Conservation (phyloP, 2,888 invertebrate genomes). For the Platycheirus albimanus region DNA sequence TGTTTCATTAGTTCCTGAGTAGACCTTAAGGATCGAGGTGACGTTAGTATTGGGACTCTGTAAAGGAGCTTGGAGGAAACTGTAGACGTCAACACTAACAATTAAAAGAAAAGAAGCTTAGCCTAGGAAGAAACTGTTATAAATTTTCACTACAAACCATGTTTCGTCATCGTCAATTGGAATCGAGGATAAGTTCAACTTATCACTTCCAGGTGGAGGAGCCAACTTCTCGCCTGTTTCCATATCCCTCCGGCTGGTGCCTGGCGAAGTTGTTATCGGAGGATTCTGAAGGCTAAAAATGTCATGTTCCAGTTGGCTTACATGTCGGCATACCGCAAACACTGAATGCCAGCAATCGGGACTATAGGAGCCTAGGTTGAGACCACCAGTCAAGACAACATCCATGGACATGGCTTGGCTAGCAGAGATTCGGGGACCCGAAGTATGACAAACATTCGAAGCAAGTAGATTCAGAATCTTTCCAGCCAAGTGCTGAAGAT, state of each 20-base stretch:
- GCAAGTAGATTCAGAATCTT: constrained; percentile 94
- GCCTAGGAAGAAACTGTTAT: neutral
- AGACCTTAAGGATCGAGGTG: constrained; percentile 82
- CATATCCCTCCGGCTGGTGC: constrained; percentile 80
- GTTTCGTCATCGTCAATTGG: constrained; percentile 89
- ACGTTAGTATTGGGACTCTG: constrained; percentile 85
- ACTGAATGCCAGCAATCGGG: constrained; percentile 98
- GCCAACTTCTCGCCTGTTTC: constrained; percentile 81
- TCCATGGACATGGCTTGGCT: constrained; percentile 97
- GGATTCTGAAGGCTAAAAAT: constrained; percentile 91
- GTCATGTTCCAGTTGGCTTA: constrained; percentile 94
- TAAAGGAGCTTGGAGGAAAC: constrained; percentile 89
- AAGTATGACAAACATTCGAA: constrained; percentile 93
- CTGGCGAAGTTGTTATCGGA: constrained; percentile 80
- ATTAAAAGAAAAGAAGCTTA: neutral
- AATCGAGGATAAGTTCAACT: constrained; percentile 85
- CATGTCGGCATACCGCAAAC: constrained; percentile 96
- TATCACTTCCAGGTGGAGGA: constrained; percentile 84
- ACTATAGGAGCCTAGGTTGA: constrained; percentile 96
- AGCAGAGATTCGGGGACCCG: constrained; percentile 90
- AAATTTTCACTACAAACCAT: constrained; percentile 84
- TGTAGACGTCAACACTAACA: constrained; percentile 92
- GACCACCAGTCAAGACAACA: constrained; percentile 92
- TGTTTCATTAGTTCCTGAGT: constrained; percentile 82
- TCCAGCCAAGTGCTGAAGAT: constrained; percentile 94